These are phyloP conservation scores for Oreortyx pictus DNA, from an alignment of 2,797 vertebrate genomes.

Conservation along the genomic window DNA sequence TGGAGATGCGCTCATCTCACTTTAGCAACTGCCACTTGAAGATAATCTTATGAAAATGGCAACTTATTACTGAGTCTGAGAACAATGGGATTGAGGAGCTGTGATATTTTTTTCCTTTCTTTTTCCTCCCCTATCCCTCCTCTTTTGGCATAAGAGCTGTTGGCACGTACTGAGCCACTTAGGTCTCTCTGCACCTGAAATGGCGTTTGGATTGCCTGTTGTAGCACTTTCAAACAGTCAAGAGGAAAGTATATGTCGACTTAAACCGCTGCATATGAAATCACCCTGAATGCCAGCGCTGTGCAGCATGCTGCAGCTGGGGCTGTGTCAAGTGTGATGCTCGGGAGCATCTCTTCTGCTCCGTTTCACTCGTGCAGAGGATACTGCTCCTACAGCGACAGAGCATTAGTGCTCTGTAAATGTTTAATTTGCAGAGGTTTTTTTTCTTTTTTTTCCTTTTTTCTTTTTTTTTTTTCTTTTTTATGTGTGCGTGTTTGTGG, in stretches of 20 bases:
- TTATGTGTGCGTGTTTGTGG: background rate
- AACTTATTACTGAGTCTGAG: background rate
- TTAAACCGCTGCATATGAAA: background rate
- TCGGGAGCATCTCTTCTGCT: constrained; percentile 28
- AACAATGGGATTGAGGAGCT: background rate
- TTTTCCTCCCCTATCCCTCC: background rate
- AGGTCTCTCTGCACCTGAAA: background rate
- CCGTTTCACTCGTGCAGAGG: background rate
- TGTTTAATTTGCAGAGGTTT: background rate
- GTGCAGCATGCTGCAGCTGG: background rate
- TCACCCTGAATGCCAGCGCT: background rate
- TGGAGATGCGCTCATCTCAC: accelerated
- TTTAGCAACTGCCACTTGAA: background rate
- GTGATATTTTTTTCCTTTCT: no score
- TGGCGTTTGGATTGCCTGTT: accelerated
- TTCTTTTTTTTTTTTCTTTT: background rate
- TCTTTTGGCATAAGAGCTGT: background rate
- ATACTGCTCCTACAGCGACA: background rate
- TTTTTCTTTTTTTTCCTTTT: background rate
- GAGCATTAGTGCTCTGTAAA: background rate
- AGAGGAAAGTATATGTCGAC: background rate
- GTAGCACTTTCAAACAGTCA: background rate
- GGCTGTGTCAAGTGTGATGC: background rate
- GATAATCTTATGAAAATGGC: background rate
- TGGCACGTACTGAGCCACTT: accelerated